A percentile compares a stretch with the other conserved stretches of the same genome.
Evolutionary conservation across 2,888 invertebrate genomes (phyloP).

Genomic region (Ormyrus pomaceus): DNA sequence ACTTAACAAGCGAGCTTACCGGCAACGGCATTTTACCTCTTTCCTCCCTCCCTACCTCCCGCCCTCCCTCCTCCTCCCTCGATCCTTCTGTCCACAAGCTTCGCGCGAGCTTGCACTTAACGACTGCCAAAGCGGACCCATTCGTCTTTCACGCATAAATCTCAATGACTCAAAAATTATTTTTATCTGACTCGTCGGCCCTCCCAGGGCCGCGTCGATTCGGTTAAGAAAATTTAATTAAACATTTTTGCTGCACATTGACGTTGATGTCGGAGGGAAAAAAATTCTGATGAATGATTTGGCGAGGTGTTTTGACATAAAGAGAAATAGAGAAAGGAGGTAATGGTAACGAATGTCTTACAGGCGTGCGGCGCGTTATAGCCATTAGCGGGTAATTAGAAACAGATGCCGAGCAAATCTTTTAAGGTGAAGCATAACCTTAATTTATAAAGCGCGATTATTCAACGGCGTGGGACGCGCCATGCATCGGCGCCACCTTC

Average conservation of each 20-base stretch:
- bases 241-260: constrained; percentile 11
- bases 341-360: constrained; percentile 72
- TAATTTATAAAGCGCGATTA: constrained; percentile 76
- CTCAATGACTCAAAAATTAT: no score
- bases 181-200: neutral
- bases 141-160: constrained; percentile 51
- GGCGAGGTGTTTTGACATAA: constrained; percentile 45
- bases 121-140: constrained; percentile 62
- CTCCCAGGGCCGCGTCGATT: neutral
- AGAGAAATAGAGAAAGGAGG: constrained; percentile 52
- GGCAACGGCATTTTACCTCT: constrained; percentile 57
- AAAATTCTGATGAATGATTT: constrained; percentile 40
- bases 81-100: constrained; percentile 33
- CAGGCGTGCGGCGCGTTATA: constrained; percentile 67
- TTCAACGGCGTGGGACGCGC: constrained; percentile 68
- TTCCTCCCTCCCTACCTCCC: constrained; percentile 56
- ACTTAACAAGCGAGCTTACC: constrained; percentile 66
- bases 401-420: constrained; percentile 76
- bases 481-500: constrained; percentile 72
- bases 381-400: constrained; percentile 76
- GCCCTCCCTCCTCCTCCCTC: constrained; percentile 15
- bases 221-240: constrained; percentile 24
- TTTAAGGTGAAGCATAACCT: constrained; percentile 76
- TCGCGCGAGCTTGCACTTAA: constrained; percentile 60
- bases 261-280: constrained; percentile 22